Base-by-base conservation (phyloP, 2,888 invertebrate species). In the Germaria angustata region DNA sequence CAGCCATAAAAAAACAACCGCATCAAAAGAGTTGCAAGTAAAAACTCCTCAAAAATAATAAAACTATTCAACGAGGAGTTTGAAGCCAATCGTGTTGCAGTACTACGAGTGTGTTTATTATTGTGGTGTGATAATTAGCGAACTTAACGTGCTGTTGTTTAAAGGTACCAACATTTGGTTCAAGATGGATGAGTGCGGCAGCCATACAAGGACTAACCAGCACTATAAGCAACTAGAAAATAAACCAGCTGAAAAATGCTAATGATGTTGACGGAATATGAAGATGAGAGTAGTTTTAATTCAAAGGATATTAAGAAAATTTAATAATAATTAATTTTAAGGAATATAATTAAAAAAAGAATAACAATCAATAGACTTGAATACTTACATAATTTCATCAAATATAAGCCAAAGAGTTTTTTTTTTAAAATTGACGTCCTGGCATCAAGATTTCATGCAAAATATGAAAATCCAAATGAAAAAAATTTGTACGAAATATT, bases 41-140 rank as follows among this genome's bases (percentile, higher is more conserved):
- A 32, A 59, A 59, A 24, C 2, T 20, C 2, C 28, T 24, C 22
- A 17, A 71, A 61, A 49, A 53, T 39, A 3, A 34, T n/a, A 68
- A 39, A 51, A 17, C 3, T 17, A 36, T 39, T 15, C 36, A 41
- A 41, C 6, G 24, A 17, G n/a, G 24, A 39, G 46, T 39, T 59
- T 59, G 22, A 13, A 63, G 63, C 55, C n/a, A 55, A 78, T 39
- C 55, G 53, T 20, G 66, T 72, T 44, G 55, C 68, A 39, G 53
- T 55, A 41, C 13, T 24, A 6, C 28, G 46, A 76, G 72, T 53
- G 39, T 78, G 81, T 78, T 69, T 69, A 69, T 81, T 61, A 73
- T 57, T 78, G 55, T 44, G 73, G 68, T 57, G 49, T 51, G 78
- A 69, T 78, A 81, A 81, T 81, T 81, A 81, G 78, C 63, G 49